Percentiles rank a stretch among this genome's conserved stretches.
These are phyloP conservation scores for Campoletis raptor DNA, from an alignment of 2,888 invertebrate genomes.

Conservation along the genomic window DNA sequence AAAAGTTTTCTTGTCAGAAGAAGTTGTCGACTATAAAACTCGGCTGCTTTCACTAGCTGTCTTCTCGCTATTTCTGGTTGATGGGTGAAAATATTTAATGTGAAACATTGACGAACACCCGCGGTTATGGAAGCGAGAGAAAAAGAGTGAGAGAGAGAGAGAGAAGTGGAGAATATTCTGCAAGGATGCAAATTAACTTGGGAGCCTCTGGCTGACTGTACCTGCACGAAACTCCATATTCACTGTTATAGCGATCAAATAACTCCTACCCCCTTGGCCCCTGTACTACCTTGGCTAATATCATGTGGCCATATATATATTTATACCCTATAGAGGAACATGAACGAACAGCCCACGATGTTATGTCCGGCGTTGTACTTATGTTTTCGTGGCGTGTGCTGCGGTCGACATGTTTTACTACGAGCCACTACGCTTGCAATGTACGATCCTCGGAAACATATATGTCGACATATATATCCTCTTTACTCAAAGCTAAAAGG, in stretches of 20 bases:
- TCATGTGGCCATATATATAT: slow-evolving; percentile 7
- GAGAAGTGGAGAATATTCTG: slow-evolving; percentile 58
- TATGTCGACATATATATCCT: background rate
- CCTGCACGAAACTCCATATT: slow-evolving; percentile 1
- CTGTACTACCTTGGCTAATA: slow-evolving; percentile 24
- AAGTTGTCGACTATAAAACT: slow-evolving; percentile 41
- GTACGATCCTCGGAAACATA: slow-evolving; percentile 28
- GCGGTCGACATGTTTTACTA: slow-evolving; percentile 71
- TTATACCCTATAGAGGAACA: slow-evolving; percentile 59
- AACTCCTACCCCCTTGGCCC: background rate
- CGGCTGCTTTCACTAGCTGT: background rate
- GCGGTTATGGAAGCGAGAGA: slow-evolving; percentile 6
- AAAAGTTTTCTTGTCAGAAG: slow-evolving; percentile 40
- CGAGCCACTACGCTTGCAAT: slow-evolving; percentile 52
- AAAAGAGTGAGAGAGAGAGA: slow-evolving; percentile 4
- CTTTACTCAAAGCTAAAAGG: background rate
- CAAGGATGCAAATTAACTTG: slow-evolving; percentile 74
- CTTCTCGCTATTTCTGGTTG: slow-evolving; percentile 14
- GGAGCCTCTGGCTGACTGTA: slow-evolving; percentile 38
- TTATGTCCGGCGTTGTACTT: slow-evolving; percentile 67
- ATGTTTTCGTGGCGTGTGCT: slow-evolving; percentile 70
- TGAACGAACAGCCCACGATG: slow-evolving; percentile 55
- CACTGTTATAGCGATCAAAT: slow-evolving; percentile 17
- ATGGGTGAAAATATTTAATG: slow-evolving; percentile 51
- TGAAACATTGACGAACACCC: slow-evolving; percentile 58